Evolutionary conservation across 2,888 invertebrate genomes (phyloP).

Genomic region (Thalpophila matura): DNA sequence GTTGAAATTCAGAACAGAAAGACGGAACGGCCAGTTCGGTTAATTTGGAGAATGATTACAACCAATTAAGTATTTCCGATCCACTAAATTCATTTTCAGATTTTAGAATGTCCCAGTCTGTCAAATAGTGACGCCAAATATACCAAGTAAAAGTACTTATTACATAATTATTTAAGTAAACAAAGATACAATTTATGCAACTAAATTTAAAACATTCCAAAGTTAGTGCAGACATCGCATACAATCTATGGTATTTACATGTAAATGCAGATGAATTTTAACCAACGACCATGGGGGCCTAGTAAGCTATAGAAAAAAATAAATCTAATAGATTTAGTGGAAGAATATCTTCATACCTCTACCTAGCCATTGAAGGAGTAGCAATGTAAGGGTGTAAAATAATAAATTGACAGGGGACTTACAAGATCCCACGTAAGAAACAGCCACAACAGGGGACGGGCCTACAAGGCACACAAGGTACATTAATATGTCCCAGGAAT

Average conservation of each 20-base stretch:
- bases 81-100: neutral
- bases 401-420: slow-evolving; percentile 83
- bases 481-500: slow-evolving; percentile 77
- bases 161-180: neutral
- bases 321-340: slow-evolving; percentile 1
- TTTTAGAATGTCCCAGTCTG: slow-evolving; percentile 5
- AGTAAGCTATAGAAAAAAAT: slow-evolving; percentile 25
- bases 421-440: slow-evolving; percentile 90
- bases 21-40: neutral
- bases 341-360: slow-evolving; percentile 33
- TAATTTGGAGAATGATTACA: neutral
- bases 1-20: slow-evolving; percentile 1
- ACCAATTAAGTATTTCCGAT: neutral
- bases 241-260: slow-evolving; percentile 58
- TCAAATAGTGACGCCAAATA: slow-evolving; percentile 17
- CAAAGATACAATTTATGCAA: slow-evolving; percentile 13
- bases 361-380: slow-evolving; percentile 45
- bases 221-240: slow-evolving; percentile 44
- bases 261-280: slow-evolving; percentile 31
- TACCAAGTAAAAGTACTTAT: neutral
- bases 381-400: slow-evolving; percentile 64
- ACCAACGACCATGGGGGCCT: slow-evolving; percentile 14
- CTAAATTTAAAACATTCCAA: slow-evolving; percentile 40
- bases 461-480: slow-evolving; percentile 87
- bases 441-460: slow-evolving; percentile 89